Percentiles rank a stretch among this genome's conserved stretches.
phyloP scores from a whole-genome alignment of 2,888 invertebrate species.

The Embidobia sp. region DNA sequence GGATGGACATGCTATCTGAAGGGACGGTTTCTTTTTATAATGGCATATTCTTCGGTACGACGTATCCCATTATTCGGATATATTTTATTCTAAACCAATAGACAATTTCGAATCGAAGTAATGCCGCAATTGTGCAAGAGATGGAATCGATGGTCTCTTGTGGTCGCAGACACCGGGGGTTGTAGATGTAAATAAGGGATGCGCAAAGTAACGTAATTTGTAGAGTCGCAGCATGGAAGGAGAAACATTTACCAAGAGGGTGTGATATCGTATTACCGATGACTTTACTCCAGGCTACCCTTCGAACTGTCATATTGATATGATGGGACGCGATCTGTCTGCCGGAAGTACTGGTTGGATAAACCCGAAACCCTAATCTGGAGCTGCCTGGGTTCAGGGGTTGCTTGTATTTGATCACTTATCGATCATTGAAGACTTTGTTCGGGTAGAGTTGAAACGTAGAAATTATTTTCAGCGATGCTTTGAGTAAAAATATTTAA shows the following conservation, averaged over 20 bases:
- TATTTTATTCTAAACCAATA: conserved; percentile 54
- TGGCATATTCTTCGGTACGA: conserved; percentile 41
- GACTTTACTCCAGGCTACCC: conserved; percentile 76
- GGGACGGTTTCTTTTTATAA: conserved; percentile 66
- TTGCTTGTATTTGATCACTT: conserved; percentile 73
- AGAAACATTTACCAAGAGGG: conserved; percentile 52
- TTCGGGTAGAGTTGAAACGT: no score
- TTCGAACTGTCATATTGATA: conserved; percentile 76
- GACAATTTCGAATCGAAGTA: no score
- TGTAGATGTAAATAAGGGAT: conserved; percentile 30
- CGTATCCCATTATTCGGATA: conserved; percentile 49
- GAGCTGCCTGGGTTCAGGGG: conserved; percentile 66
- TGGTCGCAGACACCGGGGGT: neutral
- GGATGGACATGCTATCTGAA: conserved; percentile 54
- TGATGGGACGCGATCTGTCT: conserved; percentile 70
- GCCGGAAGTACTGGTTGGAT: conserved; percentile 67
- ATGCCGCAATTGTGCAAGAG: no score
- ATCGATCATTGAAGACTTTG: conserved; percentile 75
- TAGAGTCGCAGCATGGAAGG: conserved; percentile 12
- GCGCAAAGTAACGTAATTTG: conserved; percentile 31
- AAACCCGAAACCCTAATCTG: conserved; percentile 68
- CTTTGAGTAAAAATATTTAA: no score
- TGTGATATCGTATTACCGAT: conserved; percentile 77
- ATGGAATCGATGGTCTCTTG: neutral
- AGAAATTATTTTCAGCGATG: no score